A percentile compares a stretch with the other conserved stretches of the same genome.
These are phyloP conservation scores for Hymenochirus boettgeri DNA, from an alignment of 2,113 vertebrate species.

Conservation along the genomic window DNA sequence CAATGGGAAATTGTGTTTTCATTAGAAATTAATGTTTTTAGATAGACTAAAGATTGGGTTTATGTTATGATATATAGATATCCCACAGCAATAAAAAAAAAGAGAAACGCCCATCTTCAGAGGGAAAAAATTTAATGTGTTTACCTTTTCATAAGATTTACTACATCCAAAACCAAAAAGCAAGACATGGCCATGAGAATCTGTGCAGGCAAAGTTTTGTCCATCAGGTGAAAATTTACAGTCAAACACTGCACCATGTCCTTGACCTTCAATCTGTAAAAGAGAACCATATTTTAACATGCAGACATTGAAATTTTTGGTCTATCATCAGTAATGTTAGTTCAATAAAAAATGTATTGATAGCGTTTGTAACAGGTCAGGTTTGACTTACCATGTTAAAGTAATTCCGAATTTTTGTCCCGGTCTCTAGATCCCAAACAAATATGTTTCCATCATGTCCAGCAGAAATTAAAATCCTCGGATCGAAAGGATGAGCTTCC, in stretches of 20 bases:
- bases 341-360: too few relatives aligned
- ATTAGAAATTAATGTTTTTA: too few relatives aligned
- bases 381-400: constrained; percentile 88
- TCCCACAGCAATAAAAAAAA: too few relatives aligned
- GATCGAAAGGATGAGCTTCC: constrained; percentile 93
- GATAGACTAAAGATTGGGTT: too few relatives aligned
- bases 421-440: constrained; percentile 91
- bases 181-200: constrained; percentile 94
- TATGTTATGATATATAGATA: too few relatives aligned
- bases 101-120: too few relatives aligned
- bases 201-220: constrained; percentile 95
- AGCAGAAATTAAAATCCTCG: constrained; percentile 90
- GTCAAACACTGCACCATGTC: constrained; percentile 94
- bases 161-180: constrained; percentile 96
- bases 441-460: constrained; percentile 96
- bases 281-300: too few relatives aligned
- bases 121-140: too few relatives aligned
- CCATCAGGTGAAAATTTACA: constrained; percentile 97
- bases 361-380: too few relatives aligned
- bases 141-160: constrained; percentile 88
- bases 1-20: too few relatives aligned
- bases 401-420: constrained; percentile 92
- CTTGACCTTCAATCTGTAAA: constrained; percentile 93
- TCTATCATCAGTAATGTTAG: too few relatives aligned
- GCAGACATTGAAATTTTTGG: too few relatives aligned